Evolutionary conservation across 2,797 vertebrate species (phyloP).

Genomic region (Phrynocephalus guinanensis): DNA sequence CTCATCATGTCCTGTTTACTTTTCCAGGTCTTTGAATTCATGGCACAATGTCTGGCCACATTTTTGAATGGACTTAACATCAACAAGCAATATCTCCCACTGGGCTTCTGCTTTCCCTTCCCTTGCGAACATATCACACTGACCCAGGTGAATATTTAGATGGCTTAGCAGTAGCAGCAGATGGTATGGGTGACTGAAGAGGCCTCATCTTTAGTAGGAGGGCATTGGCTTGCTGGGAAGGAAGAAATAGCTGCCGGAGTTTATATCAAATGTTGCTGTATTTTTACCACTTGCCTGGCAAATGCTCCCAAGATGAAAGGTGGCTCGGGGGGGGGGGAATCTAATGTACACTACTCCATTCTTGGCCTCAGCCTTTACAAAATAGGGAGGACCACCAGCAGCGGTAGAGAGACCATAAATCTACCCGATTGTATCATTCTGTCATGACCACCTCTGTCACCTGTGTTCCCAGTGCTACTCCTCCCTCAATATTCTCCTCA

Average conservation of each 20-base stretch:
- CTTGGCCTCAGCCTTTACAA: neutral
- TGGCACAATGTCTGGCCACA: constrained; percentile 77
- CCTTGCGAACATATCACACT: constrained; percentile 82
- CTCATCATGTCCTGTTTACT: neutral
- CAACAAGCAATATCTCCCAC: constrained; percentile 65
- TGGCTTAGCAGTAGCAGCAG: neutral
- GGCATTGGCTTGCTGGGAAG: neutral
- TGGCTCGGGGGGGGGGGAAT: neutral
- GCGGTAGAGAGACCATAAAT: neutral
- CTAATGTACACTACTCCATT: neutral
- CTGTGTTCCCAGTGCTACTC: neutral
- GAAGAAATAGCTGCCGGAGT: neutral
- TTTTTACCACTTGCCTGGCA: neutral
- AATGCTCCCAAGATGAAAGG: neutral
- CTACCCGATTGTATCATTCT: neutral
- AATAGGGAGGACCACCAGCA: neutral
- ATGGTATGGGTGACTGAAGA: neutral
- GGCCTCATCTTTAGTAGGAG: neutral
- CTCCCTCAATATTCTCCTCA: neutral
- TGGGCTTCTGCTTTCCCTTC: constrained; percentile 91
- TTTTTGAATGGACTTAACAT: constrained; percentile 73
- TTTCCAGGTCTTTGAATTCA: constrained; percentile 85
- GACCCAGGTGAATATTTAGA: constrained; percentile 79
- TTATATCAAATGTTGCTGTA: neutral
- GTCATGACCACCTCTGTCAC: neutral